A percentile compares a stretch with the other conserved stretches of the same genome.
These are phyloP conservation scores for Rhinolophus ferrumequinum DNA, from an alignment of 2,113 vertebrate species.

Conservation along the genomic window DNA sequence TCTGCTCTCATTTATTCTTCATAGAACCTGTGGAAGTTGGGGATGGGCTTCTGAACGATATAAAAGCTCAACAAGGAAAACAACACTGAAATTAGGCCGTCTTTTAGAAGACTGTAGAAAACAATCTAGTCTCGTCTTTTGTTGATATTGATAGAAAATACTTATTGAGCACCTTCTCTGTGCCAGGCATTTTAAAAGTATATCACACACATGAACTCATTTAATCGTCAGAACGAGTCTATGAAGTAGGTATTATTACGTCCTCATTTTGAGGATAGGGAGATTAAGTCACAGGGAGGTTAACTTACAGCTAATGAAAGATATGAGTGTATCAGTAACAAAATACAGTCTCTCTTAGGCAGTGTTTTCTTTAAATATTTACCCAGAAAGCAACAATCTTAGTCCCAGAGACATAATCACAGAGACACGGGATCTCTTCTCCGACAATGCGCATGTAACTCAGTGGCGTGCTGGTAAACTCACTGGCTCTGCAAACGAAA, in stretches of 20 bases:
- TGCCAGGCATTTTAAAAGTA: neutral
- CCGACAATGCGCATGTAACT: neutral
- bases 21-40: constrained; percentile 1
- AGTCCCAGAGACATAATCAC: constrained; percentile 48
- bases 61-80: constrained; percentile 13
- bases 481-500: neutral
- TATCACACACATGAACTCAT: neutral
- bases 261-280: neutral
- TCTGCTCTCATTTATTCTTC: constrained; percentile 49
- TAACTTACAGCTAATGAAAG: neutral
- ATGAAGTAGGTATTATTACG: neutral
- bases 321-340: neutral
- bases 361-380: constrained; percentile 4
- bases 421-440: neutral
- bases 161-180: neutral
- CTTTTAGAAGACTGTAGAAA: neutral
- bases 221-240: neutral
- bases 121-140: neutral
- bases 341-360: neutral
- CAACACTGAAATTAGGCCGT: neutral
- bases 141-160: neutral
- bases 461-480: neutral
- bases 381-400: neutral
- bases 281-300: neutral
- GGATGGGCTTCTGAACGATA: neutral